A percentile compares a stretch with the other conserved stretches of the same genome.
phyloP scores from a whole-genome alignment of 2,797 vertebrate genomes.

The Gymnoscopelus microlampas region DNA sequence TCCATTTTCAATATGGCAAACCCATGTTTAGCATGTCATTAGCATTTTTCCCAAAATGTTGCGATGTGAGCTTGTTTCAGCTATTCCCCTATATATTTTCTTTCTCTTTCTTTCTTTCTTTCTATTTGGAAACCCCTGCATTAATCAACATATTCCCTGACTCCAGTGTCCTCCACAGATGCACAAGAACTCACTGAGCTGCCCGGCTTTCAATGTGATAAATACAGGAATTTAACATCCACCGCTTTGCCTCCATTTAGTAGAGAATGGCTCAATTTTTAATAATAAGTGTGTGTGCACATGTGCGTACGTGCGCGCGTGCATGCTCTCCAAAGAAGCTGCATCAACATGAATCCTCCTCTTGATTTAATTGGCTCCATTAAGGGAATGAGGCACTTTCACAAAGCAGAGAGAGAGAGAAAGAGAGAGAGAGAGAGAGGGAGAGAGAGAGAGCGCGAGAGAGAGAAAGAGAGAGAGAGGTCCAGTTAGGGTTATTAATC shows the following conservation, averaged over 20 bases:
- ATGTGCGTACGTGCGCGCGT: not conserved
- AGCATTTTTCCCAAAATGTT: too few relatives aligned
- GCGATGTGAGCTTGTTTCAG: too few relatives aligned
- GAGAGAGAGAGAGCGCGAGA: not conserved
- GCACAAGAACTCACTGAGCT: not conserved
- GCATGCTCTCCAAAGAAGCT: slow-evolving; percentile 30
- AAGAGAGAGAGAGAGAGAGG: not conserved
- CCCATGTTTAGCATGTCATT: too few relatives aligned
- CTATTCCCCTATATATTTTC: too few relatives aligned
- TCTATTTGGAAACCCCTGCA: too few relatives aligned
- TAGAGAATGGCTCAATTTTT: slow-evolving; percentile 16
- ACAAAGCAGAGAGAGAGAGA: slow-evolving; percentile 28
- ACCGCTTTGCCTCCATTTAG: slow-evolving; percentile 28
- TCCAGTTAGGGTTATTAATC: not conserved
- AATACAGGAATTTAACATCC: slow-evolving; percentile 27
- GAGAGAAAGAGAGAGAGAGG: not conserved
- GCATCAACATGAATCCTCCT: slow-evolving; percentile 59
- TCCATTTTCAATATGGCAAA: too few relatives aligned
- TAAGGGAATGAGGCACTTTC: slow-evolving; percentile 68
- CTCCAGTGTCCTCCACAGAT: too few relatives aligned
- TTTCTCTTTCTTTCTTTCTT: too few relatives aligned
- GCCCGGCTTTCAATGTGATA: slow-evolving; percentile 9
- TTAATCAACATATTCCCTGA: too few relatives aligned
- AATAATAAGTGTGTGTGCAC: not conserved
- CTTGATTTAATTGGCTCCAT: slow-evolving; percentile 72